Base-by-base conservation (phyloP, 1,140 invertebrate species). In the Calliphora vicina region DNA sequence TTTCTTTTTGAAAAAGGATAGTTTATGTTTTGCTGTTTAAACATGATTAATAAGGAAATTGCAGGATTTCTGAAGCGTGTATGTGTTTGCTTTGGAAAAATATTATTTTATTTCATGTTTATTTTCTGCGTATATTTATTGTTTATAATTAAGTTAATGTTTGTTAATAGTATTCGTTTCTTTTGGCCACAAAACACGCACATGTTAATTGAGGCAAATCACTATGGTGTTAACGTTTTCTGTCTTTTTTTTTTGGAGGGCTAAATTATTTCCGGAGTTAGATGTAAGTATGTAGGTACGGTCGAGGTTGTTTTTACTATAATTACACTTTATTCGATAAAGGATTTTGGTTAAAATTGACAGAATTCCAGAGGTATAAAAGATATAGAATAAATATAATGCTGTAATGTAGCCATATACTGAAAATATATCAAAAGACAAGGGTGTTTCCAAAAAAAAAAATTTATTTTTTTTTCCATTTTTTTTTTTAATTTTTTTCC, bases 111-210 rank as follows among this genome's bases (percentile, higher is more conserved):
- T 78, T 43, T 45, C n/a, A 67, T 61, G 61, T 67, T 67, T 67
- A 67, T 67, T 67, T 67, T 67, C 10, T 35, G 35, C 10, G n/a
- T 15, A 12, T 42, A 12, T n/a, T 25, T 78, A 17, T 76, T 23
- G 35, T 45, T 78, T 78, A 26, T 78, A 78, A 78, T 78, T 78
- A 43, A 45, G 74, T 78, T 78, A 45, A 45, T 12, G 35, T 45
- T 78, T 78, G 20, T 76, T 76, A 76, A 76, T 35, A 76, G 35
- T 15, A 76, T 23, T 35, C 73, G 15, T 35, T 15, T 43, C 8
- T 78, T 78, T 25, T 26, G 6, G 35, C 74, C 74, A 78, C 74
- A 78, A 43, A 78, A 78, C 74, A 78, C 74, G 74, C 73, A 76
- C 73, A 76, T 42, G 27, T 43, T 78, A 78, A 78, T 78, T 78